Evolutionary conservation across 2,797 vertebrate species (phyloP).

Genomic region (Agapornis canus): DNA sequence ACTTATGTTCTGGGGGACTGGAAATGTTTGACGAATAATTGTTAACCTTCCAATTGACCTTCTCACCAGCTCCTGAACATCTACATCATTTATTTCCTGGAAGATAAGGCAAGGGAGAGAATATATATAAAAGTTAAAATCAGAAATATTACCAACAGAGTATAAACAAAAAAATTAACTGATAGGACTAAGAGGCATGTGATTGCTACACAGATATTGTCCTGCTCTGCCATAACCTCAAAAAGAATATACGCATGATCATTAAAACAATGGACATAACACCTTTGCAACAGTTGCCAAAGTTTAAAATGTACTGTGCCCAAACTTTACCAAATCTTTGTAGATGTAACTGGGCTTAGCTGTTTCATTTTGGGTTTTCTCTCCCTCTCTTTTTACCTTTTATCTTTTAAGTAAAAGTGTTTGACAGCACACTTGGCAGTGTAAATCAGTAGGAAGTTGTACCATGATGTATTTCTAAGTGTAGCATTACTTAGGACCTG

Average conservation of each 20-base stretch:
- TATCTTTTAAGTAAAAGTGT: neutral
- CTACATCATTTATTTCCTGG: constrained; percentile 93
- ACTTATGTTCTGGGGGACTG: constrained; percentile 91
- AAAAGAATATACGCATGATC: neutral
- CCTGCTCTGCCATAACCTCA: neutral
- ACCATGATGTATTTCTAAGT: neutral
- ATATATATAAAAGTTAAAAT: constrained; percentile 1
- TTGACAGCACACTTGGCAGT: neutral
- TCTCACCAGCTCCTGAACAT: constrained; percentile 95
- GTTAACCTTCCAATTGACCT: constrained; percentile 97
- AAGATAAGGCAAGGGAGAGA: constrained; percentile 46
- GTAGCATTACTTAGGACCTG: neutral
- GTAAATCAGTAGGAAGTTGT: neutral
- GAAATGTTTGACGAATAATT: constrained; percentile 94
- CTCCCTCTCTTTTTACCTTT: neutral
- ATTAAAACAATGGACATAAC: neutral
- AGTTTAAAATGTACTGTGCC: neutral
- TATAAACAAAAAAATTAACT: neutral
- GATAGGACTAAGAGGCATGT: neutral
- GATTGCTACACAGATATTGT: neutral
- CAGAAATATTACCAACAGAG: neutral
- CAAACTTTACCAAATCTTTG: neutral
- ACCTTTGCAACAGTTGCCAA: neutral
- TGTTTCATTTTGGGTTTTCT: neutral
- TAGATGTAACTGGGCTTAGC: neutral